Base-by-base conservation (phyloP, 37 sponge, comb jelly and placozoan species). In the Crambe crambe region DNA sequence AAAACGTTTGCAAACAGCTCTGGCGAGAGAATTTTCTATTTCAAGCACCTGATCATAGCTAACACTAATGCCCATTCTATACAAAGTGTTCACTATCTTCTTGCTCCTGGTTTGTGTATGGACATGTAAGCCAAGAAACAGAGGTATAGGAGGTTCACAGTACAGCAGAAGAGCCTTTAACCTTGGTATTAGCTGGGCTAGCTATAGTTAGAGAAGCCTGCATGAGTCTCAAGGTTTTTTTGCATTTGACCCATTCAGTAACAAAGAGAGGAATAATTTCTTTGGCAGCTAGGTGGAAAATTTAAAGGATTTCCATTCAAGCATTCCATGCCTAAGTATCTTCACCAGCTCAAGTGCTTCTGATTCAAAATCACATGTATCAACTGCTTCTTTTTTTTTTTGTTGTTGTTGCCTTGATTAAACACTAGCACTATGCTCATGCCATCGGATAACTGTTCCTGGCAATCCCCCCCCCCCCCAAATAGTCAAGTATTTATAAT, bases 101-200 rank as follows among this genome's bases (percentile, higher is more conserved):
- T 37, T 35, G 42, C 42, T 70, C 39, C 71, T 70, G 71, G 42
- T 70, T 35, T 37, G 42, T 38, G 42, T 70, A 41, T 70, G 71
- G 25, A 70, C 9, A 4, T 68, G 22, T 36, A 30, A 35, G 29
- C 68, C 68, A 25, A 68, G 2, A 6, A 68, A 68, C 34, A 68
- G 68, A 36, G 35, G 71, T 20, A 70, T 20, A 42, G 71, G 42
- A 70, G 41, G 40, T 41, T 70, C 42, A 1, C 35, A 42, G 25
- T 70, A 10, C n/a, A n/a, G n/a, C n/a, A n/a, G n/a, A n/a, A n/a
- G n/a, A n/a, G n/a, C 6, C 59, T 12, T 58, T 26, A 4, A 26
- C 59, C 3, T 58, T 4, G 3, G 2, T 3, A 4, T 58, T 3
- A 18, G 25, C 8, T 58, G 20, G 25, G 17, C 25, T 3, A 18